phyloP scores from a whole-genome alignment of 2,888 invertebrate species.

The Lepidocyrtoides sp. region DNA sequence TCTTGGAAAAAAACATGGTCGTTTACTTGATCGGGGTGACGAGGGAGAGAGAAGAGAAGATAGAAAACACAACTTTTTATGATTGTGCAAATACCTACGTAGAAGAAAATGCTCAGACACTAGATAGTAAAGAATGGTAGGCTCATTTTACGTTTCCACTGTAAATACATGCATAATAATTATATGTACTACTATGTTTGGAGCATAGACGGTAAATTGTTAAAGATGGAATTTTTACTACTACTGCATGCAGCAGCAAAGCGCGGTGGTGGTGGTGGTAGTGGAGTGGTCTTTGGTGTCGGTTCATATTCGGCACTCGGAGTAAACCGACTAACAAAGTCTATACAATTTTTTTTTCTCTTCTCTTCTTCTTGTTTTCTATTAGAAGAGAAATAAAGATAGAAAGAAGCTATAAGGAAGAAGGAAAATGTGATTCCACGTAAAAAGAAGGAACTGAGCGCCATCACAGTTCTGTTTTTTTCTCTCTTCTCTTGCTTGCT shows the following conservation, averaged over 20 bases:
- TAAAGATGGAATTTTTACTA: slow-evolving; percentile 10
- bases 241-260: not conserved
- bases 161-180: not conserved
- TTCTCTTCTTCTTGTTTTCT: not conserved
- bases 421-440: not conserved
- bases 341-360: slow-evolving; percentile 5
- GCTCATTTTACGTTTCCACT: not conserved
- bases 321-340: slow-evolving; percentile 35
- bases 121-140: not conserved
- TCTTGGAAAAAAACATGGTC: not conserved
- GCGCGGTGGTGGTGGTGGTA: slow-evolving; percentile 6
- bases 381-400: not conserved
- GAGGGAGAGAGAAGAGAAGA: not conserved
- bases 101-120: no score
- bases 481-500: not conserved
- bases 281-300: slow-evolving; percentile 9
- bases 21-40: not conserved
- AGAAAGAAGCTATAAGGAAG: not conserved
- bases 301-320: slow-evolving; percentile 50
- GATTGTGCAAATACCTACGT: no score
- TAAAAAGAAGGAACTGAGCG: not conserved
- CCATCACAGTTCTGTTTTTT: not conserved
- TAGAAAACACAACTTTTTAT: not conserved
- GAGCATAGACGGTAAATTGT: not conserved
- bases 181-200: no score